Base-by-base conservation (phyloP, 1,140 invertebrate genomes). In the Drosophila biarmipes region DNA sequence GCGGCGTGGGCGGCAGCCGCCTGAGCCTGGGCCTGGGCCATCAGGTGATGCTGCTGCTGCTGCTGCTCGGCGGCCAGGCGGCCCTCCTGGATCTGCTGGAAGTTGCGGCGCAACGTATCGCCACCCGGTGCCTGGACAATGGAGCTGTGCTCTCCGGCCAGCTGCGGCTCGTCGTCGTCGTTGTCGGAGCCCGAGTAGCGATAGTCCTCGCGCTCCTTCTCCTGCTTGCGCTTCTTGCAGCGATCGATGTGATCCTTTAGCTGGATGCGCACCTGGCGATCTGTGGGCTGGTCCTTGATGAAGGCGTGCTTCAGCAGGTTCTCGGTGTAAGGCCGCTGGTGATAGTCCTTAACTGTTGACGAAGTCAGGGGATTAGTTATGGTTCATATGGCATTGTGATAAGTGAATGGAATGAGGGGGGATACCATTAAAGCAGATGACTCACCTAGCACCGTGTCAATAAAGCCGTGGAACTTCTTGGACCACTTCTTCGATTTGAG, bases 221-320 rank as follows among this genome's bases (percentile, higher is more conserved):
- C 97, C 91, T 97, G 96, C 93, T 98, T 98, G 91, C 97, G 95
- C 92, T 98, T 98, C 93, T 98, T 98, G 93, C 97, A 98, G 62
- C 98, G 94, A 93, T 99, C 99, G 92, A 99, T 99, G 92, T 99
- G 98, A 93, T 99, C 99, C 93, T 99, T 99, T 24, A 99, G 95
- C 91, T 99, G 98, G 93, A 99, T 99, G 90, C 98, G 94, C 45
- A 99, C 98, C 94, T 99, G 98, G 81, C 98, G 94, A 92, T 99
- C 99, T 59, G 98, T 99, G 1, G 98, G 98, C 93, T 99, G 98
- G 93, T 99, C 99, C 90, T 94, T 94, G 80, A 99, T 99, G 92
- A 99, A 99, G 45, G 97, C 95, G 94, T 99, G 98, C 93, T 98
- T 99, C 53, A 99, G 93, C 55, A 99, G 94, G 91, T 99, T 97